Conservation (phyloP, 2,797 vertebrate species). For the Masticophis lateralis region DNA sequence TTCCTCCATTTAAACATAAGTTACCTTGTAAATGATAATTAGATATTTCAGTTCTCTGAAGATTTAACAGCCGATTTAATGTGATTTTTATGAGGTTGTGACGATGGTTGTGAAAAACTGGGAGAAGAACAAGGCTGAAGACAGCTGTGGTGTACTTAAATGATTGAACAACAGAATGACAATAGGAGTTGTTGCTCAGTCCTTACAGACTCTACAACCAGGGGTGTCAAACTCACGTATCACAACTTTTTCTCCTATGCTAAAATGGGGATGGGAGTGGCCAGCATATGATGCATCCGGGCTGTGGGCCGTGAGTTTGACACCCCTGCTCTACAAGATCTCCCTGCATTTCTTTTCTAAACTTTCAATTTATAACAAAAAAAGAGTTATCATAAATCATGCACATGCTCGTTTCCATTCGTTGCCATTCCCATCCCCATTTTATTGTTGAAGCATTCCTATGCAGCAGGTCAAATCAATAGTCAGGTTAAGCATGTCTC, state of each 20-base stretch:
- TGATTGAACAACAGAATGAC: neutral
- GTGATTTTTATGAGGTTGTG: neutral
- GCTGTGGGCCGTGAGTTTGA: no score
- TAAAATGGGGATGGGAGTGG: no score
- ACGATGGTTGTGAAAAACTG: neutral
- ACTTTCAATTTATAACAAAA: neutral
- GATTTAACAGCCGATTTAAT: neutral
- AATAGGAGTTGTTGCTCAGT: neutral
- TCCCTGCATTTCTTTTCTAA: neutral
- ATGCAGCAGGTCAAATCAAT: neutral
- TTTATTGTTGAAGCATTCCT: neutral
- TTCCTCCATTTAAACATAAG: neutral
- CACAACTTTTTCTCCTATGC: no score
- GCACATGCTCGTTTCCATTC: neutral
- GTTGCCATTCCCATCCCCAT: neutral
- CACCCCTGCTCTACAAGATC: neutral
- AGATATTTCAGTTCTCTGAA: neutral
- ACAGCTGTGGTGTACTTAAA: neutral
- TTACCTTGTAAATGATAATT: neutral
- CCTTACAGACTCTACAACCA: neutral
- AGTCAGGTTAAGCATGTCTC: neutral
- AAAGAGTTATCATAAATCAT: neutral
- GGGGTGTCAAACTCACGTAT: no score
- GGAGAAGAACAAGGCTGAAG: neutral
- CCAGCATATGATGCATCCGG: no score